A percentile compares a stretch with the other conserved stretches of the same genome.
These are phyloP conservation scores for Cepaea hortensis DNA, from an alignment of 2,888 invertebrate genomes.

Conservation along the genomic window DNA sequence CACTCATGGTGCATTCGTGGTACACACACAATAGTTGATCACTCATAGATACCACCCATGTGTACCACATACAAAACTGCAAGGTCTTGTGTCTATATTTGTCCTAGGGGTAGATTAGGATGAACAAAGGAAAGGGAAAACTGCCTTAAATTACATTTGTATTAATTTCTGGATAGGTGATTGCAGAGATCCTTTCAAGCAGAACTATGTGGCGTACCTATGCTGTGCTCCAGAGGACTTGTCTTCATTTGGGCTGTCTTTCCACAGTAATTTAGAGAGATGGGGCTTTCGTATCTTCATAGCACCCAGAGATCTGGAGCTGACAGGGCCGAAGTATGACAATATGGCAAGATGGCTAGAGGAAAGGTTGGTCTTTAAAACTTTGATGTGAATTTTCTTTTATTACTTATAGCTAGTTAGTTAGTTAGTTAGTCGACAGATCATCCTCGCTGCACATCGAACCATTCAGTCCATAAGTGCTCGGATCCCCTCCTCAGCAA, in stretches of 20 bases:
- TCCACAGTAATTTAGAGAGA: constrained; percentile 5
- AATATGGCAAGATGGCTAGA: constrained; percentile 28
- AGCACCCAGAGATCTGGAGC: constrained; percentile 18
- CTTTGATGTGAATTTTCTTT: background rate
- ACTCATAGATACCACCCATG: too few species aligned
- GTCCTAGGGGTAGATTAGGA: too few species aligned
- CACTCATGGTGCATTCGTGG: too few species aligned
- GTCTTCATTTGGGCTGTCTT: constrained; percentile 8
- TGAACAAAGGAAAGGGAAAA: too few species aligned
- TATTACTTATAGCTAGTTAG: background rate
- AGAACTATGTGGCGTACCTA: constrained; percentile 14
- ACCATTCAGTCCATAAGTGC: too few species aligned
- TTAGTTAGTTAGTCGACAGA: background rate
- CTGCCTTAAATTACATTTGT: too few species aligned
- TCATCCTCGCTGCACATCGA: too few species aligned
- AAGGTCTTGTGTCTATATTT: too few species aligned
- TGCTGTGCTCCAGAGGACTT: constrained; percentile 32
- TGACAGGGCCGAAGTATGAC: constrained; percentile 27
- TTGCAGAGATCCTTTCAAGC: background rate
- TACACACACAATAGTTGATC: too few species aligned
- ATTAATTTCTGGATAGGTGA: background rate
- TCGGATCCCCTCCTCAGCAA: too few species aligned
- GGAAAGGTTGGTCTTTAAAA: constrained; percentile 24
- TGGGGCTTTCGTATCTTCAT: constrained; percentile 40
- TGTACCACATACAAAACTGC: too few species aligned